Conservation (phyloP, 2,888 invertebrate species). For the Amblyjoppa proteus region DNA sequence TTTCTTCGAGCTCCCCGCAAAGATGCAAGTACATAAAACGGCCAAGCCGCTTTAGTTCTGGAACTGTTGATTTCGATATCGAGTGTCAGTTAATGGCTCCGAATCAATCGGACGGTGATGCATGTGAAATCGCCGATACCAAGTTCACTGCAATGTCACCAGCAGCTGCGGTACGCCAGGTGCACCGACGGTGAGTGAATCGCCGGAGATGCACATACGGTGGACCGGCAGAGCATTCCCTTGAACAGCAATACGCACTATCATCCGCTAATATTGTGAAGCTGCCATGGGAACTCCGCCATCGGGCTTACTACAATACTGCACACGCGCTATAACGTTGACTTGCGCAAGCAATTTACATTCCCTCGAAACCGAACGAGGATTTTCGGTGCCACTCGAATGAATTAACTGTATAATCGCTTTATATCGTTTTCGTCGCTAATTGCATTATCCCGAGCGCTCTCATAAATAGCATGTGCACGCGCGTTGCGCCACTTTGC, state of each 20-base stretch:
- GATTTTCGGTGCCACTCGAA: conserved; percentile 4
- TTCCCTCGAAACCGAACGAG: not conserved
- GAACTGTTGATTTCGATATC: conserved; percentile 17
- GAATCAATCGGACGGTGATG: conserved; percentile 56
- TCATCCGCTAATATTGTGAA: not conserved
- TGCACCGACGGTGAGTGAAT: not conserved
- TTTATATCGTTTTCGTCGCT: not conserved
- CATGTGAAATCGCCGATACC: conserved; percentile 30
- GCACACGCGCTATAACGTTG: not conserved
- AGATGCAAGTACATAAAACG: too few relatives aligned
- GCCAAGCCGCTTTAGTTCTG: too few relatives aligned
- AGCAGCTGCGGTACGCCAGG: not conserved
- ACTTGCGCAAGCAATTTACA: conserved; percentile 14
- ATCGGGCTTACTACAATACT: not conserved
- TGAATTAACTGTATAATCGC: conserved; percentile 2
- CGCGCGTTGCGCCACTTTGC: not conserved
- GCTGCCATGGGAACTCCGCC: not conserved
- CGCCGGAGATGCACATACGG: not conserved
- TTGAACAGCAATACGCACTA: not conserved
- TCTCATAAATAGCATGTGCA: not conserved
- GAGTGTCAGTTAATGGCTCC: conserved; percentile 43
- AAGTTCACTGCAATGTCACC: conserved; percentile 14
- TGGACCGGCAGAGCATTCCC: not conserved
- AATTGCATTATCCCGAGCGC: not conserved
- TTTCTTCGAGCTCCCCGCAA: too few relatives aligned